phyloP scores from a whole-genome alignment of 2,113 vertebrate genomes.

The Rhynchopsitta pachyrhyncha region DNA sequence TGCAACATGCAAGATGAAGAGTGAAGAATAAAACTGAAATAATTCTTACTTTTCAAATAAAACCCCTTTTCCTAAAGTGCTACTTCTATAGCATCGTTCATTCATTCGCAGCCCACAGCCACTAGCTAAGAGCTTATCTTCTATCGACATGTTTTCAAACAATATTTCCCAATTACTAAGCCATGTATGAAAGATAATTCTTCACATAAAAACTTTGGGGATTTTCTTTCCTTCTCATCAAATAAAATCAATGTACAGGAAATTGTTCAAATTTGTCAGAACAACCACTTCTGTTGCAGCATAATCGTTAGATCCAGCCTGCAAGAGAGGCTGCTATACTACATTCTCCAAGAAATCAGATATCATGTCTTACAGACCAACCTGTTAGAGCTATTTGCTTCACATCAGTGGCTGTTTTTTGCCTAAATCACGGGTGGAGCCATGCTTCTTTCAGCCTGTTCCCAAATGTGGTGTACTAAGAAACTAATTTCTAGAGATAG shows the following conservation, averaged over 20 bases:
- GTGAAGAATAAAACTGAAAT: background rate
- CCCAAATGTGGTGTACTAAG: background rate
- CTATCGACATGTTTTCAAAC: constrained; percentile 35
- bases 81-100: background rate
- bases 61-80: background rate
- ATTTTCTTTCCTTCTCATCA: constrained; percentile 38
- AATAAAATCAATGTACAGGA: constrained; percentile 51
- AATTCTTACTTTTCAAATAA: constrained; percentile 39
- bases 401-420: background rate
- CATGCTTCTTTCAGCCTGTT: background rate
- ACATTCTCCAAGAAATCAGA: background rate
- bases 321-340: background rate
- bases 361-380: background rate
- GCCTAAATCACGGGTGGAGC: background rate
- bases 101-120: background rate
- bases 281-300: background rate
- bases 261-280: constrained; percentile 58
- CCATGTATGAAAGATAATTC: background rate
- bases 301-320: background rate
- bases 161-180: constrained; percentile 35
- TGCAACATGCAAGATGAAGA: background rate
- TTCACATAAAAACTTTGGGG: background rate
- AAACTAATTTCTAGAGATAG: background rate
- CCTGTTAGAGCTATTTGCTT: background rate
- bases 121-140: constrained; percentile 3